Conservation (phyloP, 2,888 invertebrate species). For the Sinelater perroti region DNA sequence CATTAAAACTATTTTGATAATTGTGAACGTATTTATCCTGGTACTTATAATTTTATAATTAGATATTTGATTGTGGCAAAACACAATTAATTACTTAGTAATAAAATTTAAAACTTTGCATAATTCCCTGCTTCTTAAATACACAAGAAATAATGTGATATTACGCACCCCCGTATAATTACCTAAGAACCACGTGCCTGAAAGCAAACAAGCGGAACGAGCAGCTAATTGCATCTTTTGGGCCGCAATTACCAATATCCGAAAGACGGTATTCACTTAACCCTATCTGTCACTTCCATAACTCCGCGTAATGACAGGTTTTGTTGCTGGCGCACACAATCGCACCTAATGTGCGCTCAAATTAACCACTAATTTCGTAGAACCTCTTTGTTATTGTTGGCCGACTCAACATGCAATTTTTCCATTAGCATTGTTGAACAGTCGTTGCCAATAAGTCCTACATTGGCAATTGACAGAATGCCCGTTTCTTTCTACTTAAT, state of each 20-base stretch:
- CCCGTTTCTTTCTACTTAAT: no score
- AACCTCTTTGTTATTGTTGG: slow-evolving; percentile 44
- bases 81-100: no score
- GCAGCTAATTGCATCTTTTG: slow-evolving; percentile 28
- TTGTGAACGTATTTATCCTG: no score
- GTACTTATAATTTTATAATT: no score
- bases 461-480: no score
- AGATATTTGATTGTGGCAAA: no score
- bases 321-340: slow-evolving; percentile 31
- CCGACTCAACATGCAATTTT: slow-evolving; percentile 50
- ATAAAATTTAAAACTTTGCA: no score
- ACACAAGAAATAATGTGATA: no score
- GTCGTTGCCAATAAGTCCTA: no score
- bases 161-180: no score
- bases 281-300: slow-evolving; percentile 36
- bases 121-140: no score
- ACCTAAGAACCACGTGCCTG: slow-evolving; percentile 17
- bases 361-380: slow-evolving; percentile 45
- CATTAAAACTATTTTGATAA: no score
- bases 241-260: slow-evolving; percentile 32
- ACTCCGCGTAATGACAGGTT: slow-evolving; percentile 38
- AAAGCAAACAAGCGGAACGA: slow-evolving; percentile 20
- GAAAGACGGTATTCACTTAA: slow-evolving; percentile 35
- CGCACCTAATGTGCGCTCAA: slow-evolving; percentile 37
- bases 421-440: slow-evolving; percentile 48